A percentile compares a stretch with the other conserved stretches of the same genome.
These are phyloP conservation scores for Melanotaenia trifasciata DNA, from an alignment of 2,797 vertebrate species.

Conservation along the genomic window DNA sequence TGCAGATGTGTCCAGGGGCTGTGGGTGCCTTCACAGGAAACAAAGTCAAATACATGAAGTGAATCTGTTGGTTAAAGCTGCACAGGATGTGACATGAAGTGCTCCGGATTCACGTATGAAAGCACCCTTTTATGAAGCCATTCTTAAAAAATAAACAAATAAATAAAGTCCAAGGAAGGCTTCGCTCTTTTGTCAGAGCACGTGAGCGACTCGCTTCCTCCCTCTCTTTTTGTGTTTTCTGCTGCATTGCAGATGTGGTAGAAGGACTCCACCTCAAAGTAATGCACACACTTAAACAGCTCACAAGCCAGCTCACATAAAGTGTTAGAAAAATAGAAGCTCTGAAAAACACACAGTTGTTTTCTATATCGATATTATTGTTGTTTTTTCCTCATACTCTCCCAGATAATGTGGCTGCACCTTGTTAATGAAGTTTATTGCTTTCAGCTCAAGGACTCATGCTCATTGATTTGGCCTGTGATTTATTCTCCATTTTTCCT, in stretches of 20 bases:
- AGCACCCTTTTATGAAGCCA: constrained; percentile 22
- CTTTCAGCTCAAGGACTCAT: constrained; percentile 70
- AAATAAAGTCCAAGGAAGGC: constrained; percentile 58
- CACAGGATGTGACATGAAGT: constrained; percentile 25
- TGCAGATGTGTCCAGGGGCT: constrained; percentile 66
- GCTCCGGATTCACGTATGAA: constrained; percentile 26
- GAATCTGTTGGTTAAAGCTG: neutral
- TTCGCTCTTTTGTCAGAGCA: constrained; percentile 71
- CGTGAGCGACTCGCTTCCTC: constrained; percentile 64
- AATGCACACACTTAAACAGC: constrained; percentile 44
- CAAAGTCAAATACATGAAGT: neutral
- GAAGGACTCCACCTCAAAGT: constrained; percentile 82
- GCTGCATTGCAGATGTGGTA: constrained; percentile 88
- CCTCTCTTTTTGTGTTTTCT: constrained; percentile 76
- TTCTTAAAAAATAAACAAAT: neutral
- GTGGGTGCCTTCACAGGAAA: constrained; percentile 34
- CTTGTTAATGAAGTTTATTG: constrained; percentile 78
- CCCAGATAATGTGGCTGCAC: constrained; percentile 66
- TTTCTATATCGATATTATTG: constrained; percentile 67
- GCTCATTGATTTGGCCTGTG: constrained; percentile 70
- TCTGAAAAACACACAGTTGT: constrained; percentile 57
- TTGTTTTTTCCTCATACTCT: constrained; percentile 10
- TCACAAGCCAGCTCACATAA: constrained; percentile 30
- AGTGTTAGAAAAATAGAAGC: constrained; percentile 68
- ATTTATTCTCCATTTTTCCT: constrained; percentile 53